phyloP scores from a whole-genome alignment of 2,888 invertebrate genomes.

The Eilema depressum region DNA sequence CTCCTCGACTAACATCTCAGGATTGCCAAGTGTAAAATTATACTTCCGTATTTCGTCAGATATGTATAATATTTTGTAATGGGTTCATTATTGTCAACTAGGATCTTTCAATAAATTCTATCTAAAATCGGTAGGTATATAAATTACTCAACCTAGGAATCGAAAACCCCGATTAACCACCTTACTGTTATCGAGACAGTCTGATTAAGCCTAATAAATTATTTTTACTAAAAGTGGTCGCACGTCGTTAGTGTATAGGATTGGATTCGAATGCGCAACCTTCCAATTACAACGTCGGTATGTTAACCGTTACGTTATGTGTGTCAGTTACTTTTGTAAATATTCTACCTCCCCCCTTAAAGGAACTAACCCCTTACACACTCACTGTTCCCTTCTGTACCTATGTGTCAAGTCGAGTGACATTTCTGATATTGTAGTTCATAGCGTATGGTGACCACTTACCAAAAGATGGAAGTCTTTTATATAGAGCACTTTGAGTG shows the following conservation, averaged over 20 bases:
- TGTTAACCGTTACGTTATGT: background rate
- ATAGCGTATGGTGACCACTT: background rate
- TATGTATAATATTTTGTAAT: background rate
- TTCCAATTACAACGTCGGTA: background rate
- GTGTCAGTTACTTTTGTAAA: background rate
- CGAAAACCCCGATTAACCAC: background rate
- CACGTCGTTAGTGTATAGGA: background rate
- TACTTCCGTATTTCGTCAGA: background rate
- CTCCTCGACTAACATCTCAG: background rate
- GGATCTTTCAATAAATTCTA: background rate
- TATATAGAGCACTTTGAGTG: constrained; percentile 3
- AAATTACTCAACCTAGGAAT: background rate
- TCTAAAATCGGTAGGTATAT: too few species aligned
- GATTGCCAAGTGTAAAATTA: background rate
- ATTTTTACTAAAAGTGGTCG: background rate
- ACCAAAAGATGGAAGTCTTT: background rate
- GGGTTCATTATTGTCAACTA: background rate
- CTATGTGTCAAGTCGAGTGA: background rate
- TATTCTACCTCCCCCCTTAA: background rate
- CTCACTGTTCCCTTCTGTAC: background rate
- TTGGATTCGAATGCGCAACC: background rate
- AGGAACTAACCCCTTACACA: background rate
- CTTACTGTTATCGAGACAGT: too few species aligned
- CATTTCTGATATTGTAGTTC: background rate
- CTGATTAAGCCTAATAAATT: background rate